A percentile compares a stretch with the other conserved stretches of the same genome.
phyloP scores from a whole-genome alignment of 92 coral and sea anemone species.

The Zoanthus solanderi region DNA sequence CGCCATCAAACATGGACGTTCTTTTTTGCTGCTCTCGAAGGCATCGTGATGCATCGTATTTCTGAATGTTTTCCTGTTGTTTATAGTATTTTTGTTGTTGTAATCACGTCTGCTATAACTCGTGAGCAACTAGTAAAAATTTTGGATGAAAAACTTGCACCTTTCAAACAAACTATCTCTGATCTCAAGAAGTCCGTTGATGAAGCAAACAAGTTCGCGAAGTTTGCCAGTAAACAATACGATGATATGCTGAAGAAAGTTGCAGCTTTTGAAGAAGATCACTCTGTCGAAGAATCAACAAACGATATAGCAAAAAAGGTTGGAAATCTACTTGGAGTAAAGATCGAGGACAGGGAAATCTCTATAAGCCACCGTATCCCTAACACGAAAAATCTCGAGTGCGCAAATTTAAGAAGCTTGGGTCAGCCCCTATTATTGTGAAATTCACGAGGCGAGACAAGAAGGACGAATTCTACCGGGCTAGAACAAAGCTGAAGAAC shows the following conservation, averaged over 20 bases:
- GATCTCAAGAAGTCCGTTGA: neutral
- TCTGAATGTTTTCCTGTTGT: neutral
- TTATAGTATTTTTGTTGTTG: neutral
- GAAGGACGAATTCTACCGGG: no score
- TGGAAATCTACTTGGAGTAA: no score
- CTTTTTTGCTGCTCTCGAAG: conserved; percentile 3
- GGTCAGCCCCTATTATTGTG: no score
- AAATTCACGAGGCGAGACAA: no score
- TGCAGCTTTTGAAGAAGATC: neutral
- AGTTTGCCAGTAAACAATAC: neutral
- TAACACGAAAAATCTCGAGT: no score
- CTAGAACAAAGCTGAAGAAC: no score
- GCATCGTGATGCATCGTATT: neutral
- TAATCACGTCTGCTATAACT: neutral
- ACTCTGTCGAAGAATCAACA: neutral
- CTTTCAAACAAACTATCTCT: neutral
- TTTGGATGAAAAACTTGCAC: neutral
- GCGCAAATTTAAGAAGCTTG: no score
- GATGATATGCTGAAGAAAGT: neutral
- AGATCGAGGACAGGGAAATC: no score
- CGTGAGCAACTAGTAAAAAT: no score
- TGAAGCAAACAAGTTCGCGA: neutral
- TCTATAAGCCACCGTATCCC: no score
- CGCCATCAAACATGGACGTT: neutral
- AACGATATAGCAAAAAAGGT: neutral